Evolutionary conservation across 2,888 invertebrate genomes (phyloP).

Genomic region (Erebia epiphron): DNA sequence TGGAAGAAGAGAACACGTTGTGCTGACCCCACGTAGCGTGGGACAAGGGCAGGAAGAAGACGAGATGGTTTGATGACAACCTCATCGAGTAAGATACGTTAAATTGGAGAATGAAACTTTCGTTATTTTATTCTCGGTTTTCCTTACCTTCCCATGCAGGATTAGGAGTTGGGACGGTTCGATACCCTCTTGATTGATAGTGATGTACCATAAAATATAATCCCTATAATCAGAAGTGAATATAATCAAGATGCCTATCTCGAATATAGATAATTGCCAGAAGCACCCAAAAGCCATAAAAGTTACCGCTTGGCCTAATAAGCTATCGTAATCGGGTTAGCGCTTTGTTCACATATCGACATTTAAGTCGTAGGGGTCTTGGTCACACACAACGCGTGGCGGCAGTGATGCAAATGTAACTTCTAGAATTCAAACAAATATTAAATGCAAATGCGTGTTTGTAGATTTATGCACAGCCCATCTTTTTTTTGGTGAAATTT

Average conservation of each 20-base stretch:
- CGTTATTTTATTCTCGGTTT: no score
- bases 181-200: not conserved
- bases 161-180: not conserved
- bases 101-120: no score
- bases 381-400: not conserved
- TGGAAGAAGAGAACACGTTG: no score
- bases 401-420: not conserved
- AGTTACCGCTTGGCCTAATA: constrained; percentile 15
- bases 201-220: constrained; percentile 2
- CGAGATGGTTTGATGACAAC: no score
- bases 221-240: constrained; percentile 9
- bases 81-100: no score
- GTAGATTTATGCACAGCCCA: no score
- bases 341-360: constrained; percentile 21
- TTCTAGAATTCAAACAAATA: not conserved
- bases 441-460: no score
- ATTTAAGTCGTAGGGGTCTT: not conserved
- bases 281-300: not conserved
- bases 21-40: no score
- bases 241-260: constrained; percentile 2
- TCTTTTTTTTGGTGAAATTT: no score
- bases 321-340: constrained; percentile 24
- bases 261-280: not conserved
- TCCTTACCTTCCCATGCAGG: no score
- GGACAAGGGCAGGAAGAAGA: no score